Percentiles rank a stretch among this genome's conserved stretches.
Conservation (phyloP, 2,888 invertebrate genomes). For the Marasmarcha lunaedactyla region DNA sequence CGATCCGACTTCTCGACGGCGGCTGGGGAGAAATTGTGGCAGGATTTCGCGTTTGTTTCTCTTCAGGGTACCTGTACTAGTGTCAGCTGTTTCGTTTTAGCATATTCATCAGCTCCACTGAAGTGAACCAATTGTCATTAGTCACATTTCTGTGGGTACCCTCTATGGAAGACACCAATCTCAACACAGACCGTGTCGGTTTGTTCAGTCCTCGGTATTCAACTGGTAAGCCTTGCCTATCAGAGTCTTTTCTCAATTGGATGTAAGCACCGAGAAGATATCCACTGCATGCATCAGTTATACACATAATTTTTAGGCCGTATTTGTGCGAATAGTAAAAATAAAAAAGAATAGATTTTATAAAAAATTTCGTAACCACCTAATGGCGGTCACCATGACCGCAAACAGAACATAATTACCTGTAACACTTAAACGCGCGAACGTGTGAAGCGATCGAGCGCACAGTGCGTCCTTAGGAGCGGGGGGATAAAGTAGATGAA, state of each 20-base stretch:
- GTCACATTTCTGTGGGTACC: constrained; percentile 7
- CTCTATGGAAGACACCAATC: constrained; percentile 11
- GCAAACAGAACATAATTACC: no score
- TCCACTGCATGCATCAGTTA: constrained; percentile 9
- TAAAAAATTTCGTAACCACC: neutral
- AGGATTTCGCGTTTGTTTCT: constrained; percentile 2
- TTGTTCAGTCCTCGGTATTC: constrained; percentile 5
- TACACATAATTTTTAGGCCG: constrained; percentile 11
- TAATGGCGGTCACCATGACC: no score
- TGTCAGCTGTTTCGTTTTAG: constrained; percentile 2
- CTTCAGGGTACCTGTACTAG: constrained; percentile 2
- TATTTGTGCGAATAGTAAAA: constrained; percentile 10
- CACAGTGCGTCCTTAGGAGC: no score
- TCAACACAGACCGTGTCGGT: constrained; percentile 9
- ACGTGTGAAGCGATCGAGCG: no score
- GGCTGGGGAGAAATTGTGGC: neutral
- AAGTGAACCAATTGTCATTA: constrained; percentile 10
- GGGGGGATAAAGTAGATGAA: no score
- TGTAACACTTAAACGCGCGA: no score
- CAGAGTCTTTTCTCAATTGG: constrained; percentile 13
- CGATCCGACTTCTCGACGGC: no score
- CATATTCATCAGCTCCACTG: constrained; percentile 1
- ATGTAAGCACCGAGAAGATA: constrained; percentile 11
- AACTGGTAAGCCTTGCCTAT: neutral
- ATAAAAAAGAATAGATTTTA: neutral